Evolutionary conservation across 2,113 vertebrate species (phyloP).

Genomic region (Amblyopsis rosae): DNA sequence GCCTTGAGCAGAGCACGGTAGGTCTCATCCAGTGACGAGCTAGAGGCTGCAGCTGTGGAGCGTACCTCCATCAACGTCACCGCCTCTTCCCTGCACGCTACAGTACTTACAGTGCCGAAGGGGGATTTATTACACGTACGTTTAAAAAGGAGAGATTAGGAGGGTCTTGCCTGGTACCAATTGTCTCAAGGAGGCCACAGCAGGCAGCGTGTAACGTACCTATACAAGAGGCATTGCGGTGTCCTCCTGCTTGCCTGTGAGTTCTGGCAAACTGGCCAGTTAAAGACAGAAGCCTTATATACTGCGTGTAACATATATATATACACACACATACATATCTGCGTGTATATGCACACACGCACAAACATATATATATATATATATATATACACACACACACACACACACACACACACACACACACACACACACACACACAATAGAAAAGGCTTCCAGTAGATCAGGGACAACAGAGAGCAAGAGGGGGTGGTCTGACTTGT

Average conservation of each 20-base stretch:
- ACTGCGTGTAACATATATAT: not conserved
- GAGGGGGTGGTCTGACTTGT: conserved; percentile 13
- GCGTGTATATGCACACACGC: no score
- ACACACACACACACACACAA: not conserved
- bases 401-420: not conserved
- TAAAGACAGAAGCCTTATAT: conserved; percentile 60
- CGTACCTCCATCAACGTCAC: not conserved
- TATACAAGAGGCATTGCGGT: conserved; percentile 72
- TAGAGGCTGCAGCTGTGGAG: not conserved
- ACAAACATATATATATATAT: no score
- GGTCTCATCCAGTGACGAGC: conserved; percentile 8
- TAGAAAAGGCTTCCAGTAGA: conserved; percentile 1
- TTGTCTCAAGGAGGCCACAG: conserved; percentile 63
- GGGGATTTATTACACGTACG: not conserved
- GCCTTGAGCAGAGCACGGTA: no score
- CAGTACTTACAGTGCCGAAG: not conserved
- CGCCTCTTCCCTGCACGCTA: conserved; percentile 27
- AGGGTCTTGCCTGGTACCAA: conserved; percentile 50
- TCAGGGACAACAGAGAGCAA: not conserved
- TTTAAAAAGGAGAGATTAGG: conserved; percentile 1
- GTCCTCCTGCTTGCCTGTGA: conserved; percentile 54
- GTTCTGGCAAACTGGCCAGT: conserved; percentile 47
- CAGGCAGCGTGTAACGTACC: conserved; percentile 46
- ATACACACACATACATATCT: conserved; percentile 20
- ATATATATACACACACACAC: no score